These are phyloP conservation scores for Poeciliopsis paucimaculata DNA, from an alignment of 2,797 vertebrate genomes.

Conservation along the genomic window DNA sequence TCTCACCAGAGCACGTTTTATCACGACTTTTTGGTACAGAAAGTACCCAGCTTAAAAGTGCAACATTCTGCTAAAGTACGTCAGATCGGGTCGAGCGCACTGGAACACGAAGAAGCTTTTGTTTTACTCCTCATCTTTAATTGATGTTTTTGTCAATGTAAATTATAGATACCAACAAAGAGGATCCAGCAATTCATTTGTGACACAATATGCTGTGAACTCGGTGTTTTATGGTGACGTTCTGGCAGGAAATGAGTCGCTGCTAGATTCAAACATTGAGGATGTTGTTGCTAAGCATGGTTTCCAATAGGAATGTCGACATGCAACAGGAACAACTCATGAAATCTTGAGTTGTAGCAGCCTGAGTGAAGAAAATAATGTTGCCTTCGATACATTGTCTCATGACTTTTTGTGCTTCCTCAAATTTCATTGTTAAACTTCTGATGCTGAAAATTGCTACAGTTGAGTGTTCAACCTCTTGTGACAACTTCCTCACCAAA, in stretches of 20 bases:
- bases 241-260: conserved; percentile 25
- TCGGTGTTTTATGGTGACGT: conserved; percentile 11
- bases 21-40: conserved; percentile 17
- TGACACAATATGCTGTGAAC: conserved; percentile 4
- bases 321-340: neutral
- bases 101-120: conserved; percentile 39
- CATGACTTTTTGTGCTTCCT: neutral
- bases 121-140: conserved; percentile 48
- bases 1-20: neutral
- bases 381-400: neutral
- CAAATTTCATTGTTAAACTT: neutral
- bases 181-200: conserved; percentile 10
- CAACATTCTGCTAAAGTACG: conserved; percentile 15
- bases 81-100: conserved; percentile 14
- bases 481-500: too few species aligned
- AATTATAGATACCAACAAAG: conserved; percentile 32
- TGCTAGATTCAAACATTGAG: neutral
- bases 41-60: conserved; percentile 8
- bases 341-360: neutral
- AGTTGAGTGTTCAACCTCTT: too few species aligned
- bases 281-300: neutral
- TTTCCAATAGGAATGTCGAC: neutral
- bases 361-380: neutral
- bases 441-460: too few species aligned
- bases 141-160: conserved; percentile 39